Evolutionary conservation across 64 coral and sea anemone species (phyloP).

Genomic region (Montipora sp.): DNA sequence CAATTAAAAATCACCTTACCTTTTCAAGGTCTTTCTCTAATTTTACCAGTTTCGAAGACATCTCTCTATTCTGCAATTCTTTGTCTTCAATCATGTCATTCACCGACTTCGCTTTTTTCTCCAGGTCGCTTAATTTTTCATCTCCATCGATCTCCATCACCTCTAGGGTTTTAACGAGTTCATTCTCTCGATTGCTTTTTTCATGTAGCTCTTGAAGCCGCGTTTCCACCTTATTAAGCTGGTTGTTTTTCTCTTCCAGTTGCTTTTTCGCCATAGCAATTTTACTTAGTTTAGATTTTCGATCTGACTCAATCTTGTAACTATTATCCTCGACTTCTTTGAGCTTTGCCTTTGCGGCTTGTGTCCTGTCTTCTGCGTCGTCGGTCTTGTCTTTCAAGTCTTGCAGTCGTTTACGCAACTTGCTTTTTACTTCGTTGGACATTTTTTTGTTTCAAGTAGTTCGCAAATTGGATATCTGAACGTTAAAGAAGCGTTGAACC

Average conservation of each 20-base stretch:
- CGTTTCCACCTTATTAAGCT: conserved; percentile 28
- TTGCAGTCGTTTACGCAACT: conserved; percentile 81
- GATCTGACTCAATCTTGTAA: conserved; percentile 68
- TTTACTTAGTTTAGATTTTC: conserved; percentile 45
- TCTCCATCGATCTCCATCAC: conserved; percentile 83
- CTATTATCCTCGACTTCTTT: conserved; percentile 51
- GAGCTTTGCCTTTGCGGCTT: conserved; percentile 53
- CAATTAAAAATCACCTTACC: neutral
- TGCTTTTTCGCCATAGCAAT: conserved; percentile 54
- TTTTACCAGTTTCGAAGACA: conserved; percentile 39
- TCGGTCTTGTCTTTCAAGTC: conserved; percentile 83
- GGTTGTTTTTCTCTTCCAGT: conserved; percentile 41
- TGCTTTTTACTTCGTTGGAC: neutral
- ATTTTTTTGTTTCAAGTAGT: neutral
- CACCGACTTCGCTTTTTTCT: conserved; percentile 66
- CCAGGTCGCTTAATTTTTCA: conserved; percentile 78
- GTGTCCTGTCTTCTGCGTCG: conserved; percentile 73
- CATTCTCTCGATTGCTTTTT: conserved; percentile 70
- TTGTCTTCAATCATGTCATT: conserved; percentile 43
- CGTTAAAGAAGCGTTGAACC: too few relatives aligned
- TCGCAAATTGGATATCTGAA: too few relatives aligned
- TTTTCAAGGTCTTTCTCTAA: conserved; percentile 73
- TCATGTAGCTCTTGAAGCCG: conserved; percentile 42
- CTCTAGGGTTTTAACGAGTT: conserved; percentile 72
- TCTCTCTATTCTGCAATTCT: conserved; percentile 66